Base-by-base conservation (phyloP, 1,140 invertebrate genomes). In the Aphelenchoides avenae region DNA sequence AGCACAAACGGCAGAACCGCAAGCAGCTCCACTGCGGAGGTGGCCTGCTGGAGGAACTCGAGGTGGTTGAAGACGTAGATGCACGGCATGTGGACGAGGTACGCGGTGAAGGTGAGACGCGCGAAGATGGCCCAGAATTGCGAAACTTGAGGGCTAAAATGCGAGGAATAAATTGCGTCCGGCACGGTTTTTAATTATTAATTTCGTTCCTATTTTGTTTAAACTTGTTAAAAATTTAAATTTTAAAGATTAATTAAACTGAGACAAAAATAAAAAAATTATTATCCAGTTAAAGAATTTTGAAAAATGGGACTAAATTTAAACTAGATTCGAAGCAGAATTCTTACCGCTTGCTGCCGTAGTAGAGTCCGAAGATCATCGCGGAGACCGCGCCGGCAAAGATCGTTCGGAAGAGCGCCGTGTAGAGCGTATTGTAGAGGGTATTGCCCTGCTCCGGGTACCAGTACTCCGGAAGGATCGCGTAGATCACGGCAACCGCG, bases 381-480 rank as follows among this genome's bases (percentile, higher is more conserved):
- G 42, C 46, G 47, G 52, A 31, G 33, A 77, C 54, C n/a, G 50
- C 68, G 20, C 44, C 13, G 9, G 73, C 68, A 65, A 75, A 75
- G 11, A 69, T 36, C 1, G 70, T 71, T 39, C 72, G 57, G 58
- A 75, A 75, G 5, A 50, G 42, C 2, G 72, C 72, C 9, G 72
- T 77, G 67, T 75, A 75, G 11, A 76, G 30, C 2, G 52, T 77
- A 47, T 75, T 75, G 57, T 75, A 75, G 7, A 68, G 27, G 7
- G 71, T 76, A 52, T 67, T 65, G 7, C 71, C 73, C 3, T 63
- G 52, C 36, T 74, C 37, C 11, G 74, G 73, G n/a, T 66, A 65
- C 72, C 72, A 75, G 56, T 75, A 75, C 40, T 75, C 66, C 1
- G 72, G 72, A 11, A 75, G 64, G 41, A 75, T 75, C 7, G 57